phyloP scores from a whole-genome alignment of 2,113 vertebrate species.

The Nycticryphes semicollaris region DNA sequence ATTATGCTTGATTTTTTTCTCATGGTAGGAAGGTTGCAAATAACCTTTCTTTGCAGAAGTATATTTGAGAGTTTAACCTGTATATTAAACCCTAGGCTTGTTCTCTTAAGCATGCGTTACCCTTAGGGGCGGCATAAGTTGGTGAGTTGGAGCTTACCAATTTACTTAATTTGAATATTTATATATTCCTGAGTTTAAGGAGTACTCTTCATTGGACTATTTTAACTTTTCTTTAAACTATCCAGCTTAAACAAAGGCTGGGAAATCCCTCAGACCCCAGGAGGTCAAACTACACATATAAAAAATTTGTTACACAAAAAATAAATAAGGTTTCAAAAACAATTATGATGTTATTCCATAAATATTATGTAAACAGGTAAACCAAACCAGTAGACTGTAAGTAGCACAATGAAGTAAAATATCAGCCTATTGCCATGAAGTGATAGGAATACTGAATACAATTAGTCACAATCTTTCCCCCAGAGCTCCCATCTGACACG shows the following conservation, averaged over 20 bases:
- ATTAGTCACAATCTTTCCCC: neutral
- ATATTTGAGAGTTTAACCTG: neutral
- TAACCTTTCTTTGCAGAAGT: neutral
- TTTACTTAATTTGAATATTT: neutral
- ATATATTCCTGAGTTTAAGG: neutral
- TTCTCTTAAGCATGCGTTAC: neutral
- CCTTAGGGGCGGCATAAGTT: neutral
- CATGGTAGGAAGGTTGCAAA: neutral
- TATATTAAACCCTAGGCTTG: neutral
- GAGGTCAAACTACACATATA: neutral
- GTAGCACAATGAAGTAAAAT: neutral
- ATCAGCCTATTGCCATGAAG: neutral
- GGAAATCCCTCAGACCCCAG: neutral
- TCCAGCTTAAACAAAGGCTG: neutral
- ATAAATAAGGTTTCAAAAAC: neutral
- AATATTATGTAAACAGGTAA: neutral
- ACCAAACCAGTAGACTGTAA: neutral
- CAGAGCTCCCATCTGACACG: neutral
- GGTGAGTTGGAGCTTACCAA: neutral
- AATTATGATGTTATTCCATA: neutral
- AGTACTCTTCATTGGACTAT: neutral
- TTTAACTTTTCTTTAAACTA: neutral
- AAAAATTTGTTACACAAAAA: neutral
- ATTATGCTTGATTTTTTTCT: neutral
- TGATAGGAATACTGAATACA: neutral